phyloP scores from a whole-genome alignment of 2,113 vertebrate genomes.

The Osmerus mordax region DNA sequence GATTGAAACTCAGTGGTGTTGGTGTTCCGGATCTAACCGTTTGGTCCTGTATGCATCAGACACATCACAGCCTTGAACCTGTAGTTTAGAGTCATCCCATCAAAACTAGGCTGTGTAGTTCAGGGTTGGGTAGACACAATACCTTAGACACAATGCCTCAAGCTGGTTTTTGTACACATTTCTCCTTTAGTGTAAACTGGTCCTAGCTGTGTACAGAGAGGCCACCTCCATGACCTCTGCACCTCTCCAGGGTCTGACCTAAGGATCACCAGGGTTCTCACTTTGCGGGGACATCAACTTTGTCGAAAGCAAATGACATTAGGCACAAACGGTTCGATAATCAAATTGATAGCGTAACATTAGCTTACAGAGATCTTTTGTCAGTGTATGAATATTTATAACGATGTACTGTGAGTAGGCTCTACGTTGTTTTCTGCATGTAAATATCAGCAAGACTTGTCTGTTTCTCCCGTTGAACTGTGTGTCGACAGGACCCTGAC shows the following conservation, averaged over 20 bases:
- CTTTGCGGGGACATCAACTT: conserved; percentile 56
- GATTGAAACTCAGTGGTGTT: too few relatives aligned
- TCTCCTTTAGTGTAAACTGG: too few relatives aligned
- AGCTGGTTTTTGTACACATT: too few relatives aligned
- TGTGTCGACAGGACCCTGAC: conserved; percentile 46
- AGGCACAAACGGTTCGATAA: conserved; percentile 52
- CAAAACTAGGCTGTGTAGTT: neutral
- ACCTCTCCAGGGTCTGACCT: neutral
- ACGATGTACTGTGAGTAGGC: conserved; percentile 63
- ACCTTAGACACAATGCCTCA: too few relatives aligned
- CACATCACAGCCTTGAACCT: too few relatives aligned
- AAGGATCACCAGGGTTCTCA: conserved; percentile 26
- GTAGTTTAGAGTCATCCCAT: neutral
- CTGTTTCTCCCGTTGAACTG: conserved; percentile 33
- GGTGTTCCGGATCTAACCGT: too few relatives aligned
- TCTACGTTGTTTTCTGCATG: conserved; percentile 73
- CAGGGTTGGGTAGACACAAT: too few relatives aligned
- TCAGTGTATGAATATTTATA: conserved; percentile 69
- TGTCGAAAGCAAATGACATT: neutral
- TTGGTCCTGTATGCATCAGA: too few relatives aligned
- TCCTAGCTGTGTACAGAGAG: too few relatives aligned
- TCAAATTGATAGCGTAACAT: conserved; percentile 41
- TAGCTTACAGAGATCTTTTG: conserved; percentile 31
- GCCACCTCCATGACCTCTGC: too few relatives aligned
- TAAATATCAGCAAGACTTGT: conserved; percentile 76